Conservation (phyloP, 2,113 vertebrate species). For the Rattus rattus region DNA sequence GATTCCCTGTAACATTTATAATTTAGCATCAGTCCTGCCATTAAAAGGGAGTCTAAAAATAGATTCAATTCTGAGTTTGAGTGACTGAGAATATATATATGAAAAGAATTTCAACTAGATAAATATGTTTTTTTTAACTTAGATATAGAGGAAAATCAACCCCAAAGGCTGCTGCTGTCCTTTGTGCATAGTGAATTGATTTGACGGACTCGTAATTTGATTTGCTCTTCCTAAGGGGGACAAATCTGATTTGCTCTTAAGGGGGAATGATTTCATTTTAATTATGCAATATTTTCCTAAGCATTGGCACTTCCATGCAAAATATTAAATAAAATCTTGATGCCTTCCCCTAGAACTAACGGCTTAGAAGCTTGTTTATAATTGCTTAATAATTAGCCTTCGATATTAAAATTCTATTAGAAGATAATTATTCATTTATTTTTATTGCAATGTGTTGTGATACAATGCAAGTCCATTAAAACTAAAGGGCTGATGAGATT, state of each 20-base stretch:
- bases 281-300: conserved; percentile 63
- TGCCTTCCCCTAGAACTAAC: conserved; percentile 36
- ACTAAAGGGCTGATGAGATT: conserved; percentile 46
- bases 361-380: conserved; percentile 38
- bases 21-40: conserved; percentile 22
- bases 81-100: conserved; percentile 32
- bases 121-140: conserved; percentile 18
- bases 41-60: conserved; percentile 57
- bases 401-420: conserved; percentile 52
- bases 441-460: conserved; percentile 45
- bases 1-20: conserved; percentile 4
- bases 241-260: conserved; percentile 71
- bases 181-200: conserved; percentile 59
- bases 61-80: conserved; percentile 50
- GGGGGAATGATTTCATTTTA: conserved; percentile 71
- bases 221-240: conserved; percentile 63
- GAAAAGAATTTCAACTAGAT: conserved; percentile 50
- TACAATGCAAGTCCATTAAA: conserved; percentile 36
- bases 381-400: conserved; percentile 69
- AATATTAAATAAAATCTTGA: conserved; percentile 58
- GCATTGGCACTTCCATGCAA: conserved; percentile 53
- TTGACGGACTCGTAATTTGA: conserved; percentile 73
- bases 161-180: neutral
- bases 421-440: conserved; percentile 54
- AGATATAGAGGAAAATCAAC: conserved; percentile 43